These are phyloP conservation scores for Melitaea cinxia DNA, from an alignment of 1,140 invertebrate genomes.

Conservation along the genomic window DNA sequence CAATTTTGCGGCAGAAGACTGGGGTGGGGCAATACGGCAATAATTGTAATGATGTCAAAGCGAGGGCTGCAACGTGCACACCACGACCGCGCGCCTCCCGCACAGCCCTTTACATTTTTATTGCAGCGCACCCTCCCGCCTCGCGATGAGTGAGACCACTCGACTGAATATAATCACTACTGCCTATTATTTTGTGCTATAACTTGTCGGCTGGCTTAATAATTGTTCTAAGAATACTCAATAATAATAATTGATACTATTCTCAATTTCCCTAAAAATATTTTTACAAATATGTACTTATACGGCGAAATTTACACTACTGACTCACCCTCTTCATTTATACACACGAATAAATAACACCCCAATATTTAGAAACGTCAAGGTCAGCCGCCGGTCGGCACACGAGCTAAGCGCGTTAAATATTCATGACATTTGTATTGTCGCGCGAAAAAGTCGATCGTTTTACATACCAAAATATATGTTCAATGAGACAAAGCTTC, in stretches of 20 bases:
- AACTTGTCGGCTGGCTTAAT: constrained; percentile 39
- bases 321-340: constrained; percentile 15
- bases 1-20: constrained; percentile 50
- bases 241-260: background rate
- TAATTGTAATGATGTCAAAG: constrained; percentile 73
- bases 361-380: constrained; percentile 26
- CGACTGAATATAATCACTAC: constrained; percentile 74
- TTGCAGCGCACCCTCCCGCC: constrained; percentile 62
- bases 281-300: no score
- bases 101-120: constrained; percentile 62
- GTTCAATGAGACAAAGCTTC: constrained; percentile 18
- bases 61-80: constrained; percentile 51
- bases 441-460: constrained; percentile 39
- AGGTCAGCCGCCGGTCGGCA: constrained; percentile 41
- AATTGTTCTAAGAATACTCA: constrained; percentile 32
- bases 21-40: constrained; percentile 65
- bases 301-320: background rate
- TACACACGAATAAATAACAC: constrained; percentile 13
- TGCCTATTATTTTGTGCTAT: constrained; percentile 59
- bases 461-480: constrained; percentile 35
- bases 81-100: constrained; percentile 42
- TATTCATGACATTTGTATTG: constrained; percentile 43
- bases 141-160: constrained; percentile 56
- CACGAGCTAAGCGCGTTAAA: constrained; percentile 32
- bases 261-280: background rate